A percentile compares a stretch with the other conserved stretches of the same genome.
Conservation (phyloP, 2,113 vertebrate species). For the Regulus satrapa region DNA sequence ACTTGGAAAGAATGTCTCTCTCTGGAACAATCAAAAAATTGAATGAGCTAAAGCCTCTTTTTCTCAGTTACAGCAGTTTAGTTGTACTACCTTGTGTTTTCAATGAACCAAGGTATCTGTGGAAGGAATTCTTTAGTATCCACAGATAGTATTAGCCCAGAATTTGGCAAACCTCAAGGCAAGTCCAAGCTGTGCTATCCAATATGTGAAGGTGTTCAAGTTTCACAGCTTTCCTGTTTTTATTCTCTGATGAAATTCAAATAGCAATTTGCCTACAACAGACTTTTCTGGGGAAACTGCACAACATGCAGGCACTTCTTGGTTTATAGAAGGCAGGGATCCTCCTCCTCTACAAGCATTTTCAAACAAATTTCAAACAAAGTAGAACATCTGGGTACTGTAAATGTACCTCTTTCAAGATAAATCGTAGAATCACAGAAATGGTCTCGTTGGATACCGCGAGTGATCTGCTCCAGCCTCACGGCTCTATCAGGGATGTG, state of each 20-base stretch:
- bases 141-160: background rate
- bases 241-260: background rate
- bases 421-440: background rate
- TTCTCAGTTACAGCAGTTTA: background rate
- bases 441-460: background rate
- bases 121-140: background rate
- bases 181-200: background rate
- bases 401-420: background rate
- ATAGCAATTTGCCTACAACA: background rate
- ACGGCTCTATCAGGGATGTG: background rate
- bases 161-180: background rate
- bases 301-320: rapidly evolving
- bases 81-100: background rate
- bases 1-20: background rate
- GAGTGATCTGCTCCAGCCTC: background rate
- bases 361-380: background rate
- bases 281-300: background rate
- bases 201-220: background rate
- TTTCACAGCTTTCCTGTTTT: background rate
- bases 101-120: background rate
- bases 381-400: background rate
- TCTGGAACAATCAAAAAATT: background rate
- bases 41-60: background rate
- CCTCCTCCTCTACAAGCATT: too few species aligned
- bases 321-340: background rate